These are phyloP conservation scores for Nasonia vitripennis DNA, from an alignment of 1,140 invertebrate species.

Conservation along the genomic window DNA sequence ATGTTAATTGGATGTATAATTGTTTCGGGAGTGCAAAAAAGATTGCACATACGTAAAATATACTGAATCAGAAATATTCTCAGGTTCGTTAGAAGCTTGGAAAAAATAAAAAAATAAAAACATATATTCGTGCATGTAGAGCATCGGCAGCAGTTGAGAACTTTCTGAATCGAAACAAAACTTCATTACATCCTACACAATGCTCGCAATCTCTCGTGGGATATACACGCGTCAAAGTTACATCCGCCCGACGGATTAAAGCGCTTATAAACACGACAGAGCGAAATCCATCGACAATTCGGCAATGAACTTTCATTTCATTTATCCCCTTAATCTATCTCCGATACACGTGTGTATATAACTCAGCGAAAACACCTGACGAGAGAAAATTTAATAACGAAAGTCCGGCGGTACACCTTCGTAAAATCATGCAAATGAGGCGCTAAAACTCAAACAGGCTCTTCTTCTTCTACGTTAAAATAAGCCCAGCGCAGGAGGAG, in stretches of 20 bases:
- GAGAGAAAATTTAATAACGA: background rate
- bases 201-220: too few relatives aligned
- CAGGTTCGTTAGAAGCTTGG: background rate
- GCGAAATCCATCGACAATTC: background rate
- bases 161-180: background rate
- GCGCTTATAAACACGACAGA: background rate
- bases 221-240: background rate
- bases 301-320: background rate
- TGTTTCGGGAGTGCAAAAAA: too few relatives aligned
- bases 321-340: background rate
- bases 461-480: background rate
- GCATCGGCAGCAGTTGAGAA: background rate
- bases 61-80: too few relatives aligned
- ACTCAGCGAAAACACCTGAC: background rate
- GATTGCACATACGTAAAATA: too few relatives aligned
- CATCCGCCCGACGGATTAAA: background rate
- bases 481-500: background rate
- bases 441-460: background rate
- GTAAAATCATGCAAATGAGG: background rate
- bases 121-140: background rate
- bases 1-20: too few relatives aligned
- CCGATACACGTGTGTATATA: background rate
- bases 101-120: background rate
- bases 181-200: background rate
- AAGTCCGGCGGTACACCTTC: background rate